A percentile compares a stretch with the other conserved stretches of the same genome.
These are phyloP conservation scores for Caenorhabditis briggsae DNA, from an alignment of 1,140 invertebrate genomes.

Conservation along the genomic window DNA sequence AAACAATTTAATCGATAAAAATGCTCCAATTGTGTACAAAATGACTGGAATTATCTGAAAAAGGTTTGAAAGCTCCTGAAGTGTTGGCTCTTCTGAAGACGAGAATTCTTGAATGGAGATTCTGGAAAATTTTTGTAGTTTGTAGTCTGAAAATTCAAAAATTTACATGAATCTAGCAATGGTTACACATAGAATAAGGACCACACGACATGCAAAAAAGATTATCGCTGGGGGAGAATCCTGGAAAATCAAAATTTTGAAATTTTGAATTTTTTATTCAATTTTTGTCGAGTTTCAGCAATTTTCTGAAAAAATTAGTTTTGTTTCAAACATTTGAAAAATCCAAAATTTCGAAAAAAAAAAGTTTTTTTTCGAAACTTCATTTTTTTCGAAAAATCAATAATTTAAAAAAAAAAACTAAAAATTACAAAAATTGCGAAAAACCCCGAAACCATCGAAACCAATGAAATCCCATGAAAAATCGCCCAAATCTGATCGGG, in stretches of 20 bases:
- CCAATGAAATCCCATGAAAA: slow-evolving; percentile 23
- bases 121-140: slow-evolving; percentile 13
- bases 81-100: neutral
- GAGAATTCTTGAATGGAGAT: slow-evolving; percentile 7
- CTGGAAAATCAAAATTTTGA: no score
- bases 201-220: neutral
- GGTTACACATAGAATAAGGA: neutral
- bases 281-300: no score
- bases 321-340: no score
- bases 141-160: neutral
- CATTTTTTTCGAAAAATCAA: no score
- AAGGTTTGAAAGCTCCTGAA: neutral
- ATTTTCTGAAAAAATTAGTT: no score
- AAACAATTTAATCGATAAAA: neutral
- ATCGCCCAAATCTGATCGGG: slow-evolving; percentile 14
- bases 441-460: slow-evolving; percentile 9
- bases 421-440: slow-evolving; percentile 19
- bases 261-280: neutral
- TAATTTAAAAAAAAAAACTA: no score
- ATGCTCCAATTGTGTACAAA: slow-evolving; percentile 2
- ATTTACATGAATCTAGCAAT: slow-evolving; percentile 19
- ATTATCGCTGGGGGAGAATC: neutral
- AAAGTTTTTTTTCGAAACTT: no score
- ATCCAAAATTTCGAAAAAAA: no score
- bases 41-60: slow-evolving; percentile 6